phyloP scores from a whole-genome alignment of 2,888 invertebrate species.

The Melinopterus prodromus region DNA sequence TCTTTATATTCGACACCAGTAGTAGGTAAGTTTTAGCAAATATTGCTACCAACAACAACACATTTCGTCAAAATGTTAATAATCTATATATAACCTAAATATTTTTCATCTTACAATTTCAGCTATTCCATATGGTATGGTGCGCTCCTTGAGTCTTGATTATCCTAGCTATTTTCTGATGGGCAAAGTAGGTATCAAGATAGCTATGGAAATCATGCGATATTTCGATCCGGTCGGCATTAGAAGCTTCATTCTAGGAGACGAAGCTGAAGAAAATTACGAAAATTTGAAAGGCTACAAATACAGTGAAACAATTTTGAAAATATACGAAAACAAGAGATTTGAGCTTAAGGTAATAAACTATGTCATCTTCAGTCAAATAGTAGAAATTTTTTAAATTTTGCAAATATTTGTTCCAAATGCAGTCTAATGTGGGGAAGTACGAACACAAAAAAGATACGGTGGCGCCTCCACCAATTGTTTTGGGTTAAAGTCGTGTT shows the following conservation, averaged over 20 bases:
- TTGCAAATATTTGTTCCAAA: no score
- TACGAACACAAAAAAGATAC: no score
- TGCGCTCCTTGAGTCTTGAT: slow-evolving; percentile 34
- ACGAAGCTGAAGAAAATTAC: background rate
- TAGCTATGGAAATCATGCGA: slow-evolving; percentile 49
- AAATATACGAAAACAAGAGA: background rate
- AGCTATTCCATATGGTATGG: slow-evolving; percentile 43
- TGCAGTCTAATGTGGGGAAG: no score
- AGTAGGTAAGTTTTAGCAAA: slow-evolving; percentile 41
- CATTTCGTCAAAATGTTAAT: no score
- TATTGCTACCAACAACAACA: background rate
- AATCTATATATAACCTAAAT: no score
- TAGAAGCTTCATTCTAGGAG: background rate
- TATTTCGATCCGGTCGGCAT: slow-evolving; percentile 50
- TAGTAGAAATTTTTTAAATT: no score
- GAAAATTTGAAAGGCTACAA: background rate
- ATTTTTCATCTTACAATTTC: slow-evolving; percentile 23
- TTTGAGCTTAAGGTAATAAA: background rate
- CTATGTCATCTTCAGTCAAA: background rate
- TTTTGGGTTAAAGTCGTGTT: no score
- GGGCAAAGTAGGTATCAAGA: slow-evolving; percentile 46
- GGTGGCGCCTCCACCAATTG: no score
- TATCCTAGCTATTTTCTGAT: slow-evolving; percentile 48
- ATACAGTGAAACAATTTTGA: background rate
- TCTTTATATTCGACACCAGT: slow-evolving; percentile 41